Base-by-base conservation (phyloP, 2,888 invertebrate genomes). In the Tipula helvola region DNA sequence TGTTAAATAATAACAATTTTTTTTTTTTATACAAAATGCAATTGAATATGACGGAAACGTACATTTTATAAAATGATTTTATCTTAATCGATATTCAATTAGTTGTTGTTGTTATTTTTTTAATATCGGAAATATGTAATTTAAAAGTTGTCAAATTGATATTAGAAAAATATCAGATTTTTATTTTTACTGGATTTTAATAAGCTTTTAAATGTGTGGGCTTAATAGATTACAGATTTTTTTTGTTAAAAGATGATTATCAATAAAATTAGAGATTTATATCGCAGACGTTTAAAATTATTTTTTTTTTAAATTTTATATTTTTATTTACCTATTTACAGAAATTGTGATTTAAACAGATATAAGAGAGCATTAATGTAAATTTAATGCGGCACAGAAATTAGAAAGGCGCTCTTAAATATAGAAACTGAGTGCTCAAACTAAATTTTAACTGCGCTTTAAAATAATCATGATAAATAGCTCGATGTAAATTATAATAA, bases 71-170 rank as follows among this genome's bases (percentile, higher is more conserved):
- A 71, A 71, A 71, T 71, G 71, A 71, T 71, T 71, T 71, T 71
- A 71, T 71, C 71, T 71, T 71, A 71, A 71, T 71, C 71, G 71
- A 71, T 71, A 71, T 71, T 71, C 71, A 71, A 71, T 71, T 71
- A 8, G 44, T 44, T 52, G 52, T 52, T 52, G 16, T 52, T 52
- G 7, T 52, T 52, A 16, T 52, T 52, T n/a, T n/a, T 4, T 52
- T 3, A 4, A 28, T 52, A 71, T 71, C 71, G 28, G 28, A 71
- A 71, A 71, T 71, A 71, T 71, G 71, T 71, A 71, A 71, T 71
- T 71, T 71, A 71, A 71, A 71, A 71, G 71, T 71, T 71, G 71
- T 71, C 71, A 71, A 71, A 28, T 71, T 71, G 71, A 71, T 28
- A 71, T 71, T 71, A 71, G 71, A 3, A 71, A 71, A 71, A 18